These are phyloP conservation scores for Porites lobata DNA, from an alignment of 92 coral and sea anemone species.

Conservation along the genomic window DNA sequence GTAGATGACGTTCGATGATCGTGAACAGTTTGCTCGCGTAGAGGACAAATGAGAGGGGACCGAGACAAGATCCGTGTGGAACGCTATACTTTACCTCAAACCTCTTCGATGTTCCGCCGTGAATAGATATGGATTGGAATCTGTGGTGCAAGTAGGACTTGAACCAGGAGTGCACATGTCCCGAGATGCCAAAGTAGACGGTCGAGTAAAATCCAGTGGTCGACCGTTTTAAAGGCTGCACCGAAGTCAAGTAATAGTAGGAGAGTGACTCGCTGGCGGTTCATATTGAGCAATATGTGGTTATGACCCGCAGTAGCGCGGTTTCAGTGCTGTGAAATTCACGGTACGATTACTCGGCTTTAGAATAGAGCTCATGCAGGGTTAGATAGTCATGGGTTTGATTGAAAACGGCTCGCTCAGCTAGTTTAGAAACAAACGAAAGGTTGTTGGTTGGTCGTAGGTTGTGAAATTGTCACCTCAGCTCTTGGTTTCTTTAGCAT, in stretches of 20 bases:
- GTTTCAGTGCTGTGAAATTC: constrained; percentile 6
- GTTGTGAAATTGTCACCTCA: constrained; percentile 54
- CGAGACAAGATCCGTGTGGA: not conserved
- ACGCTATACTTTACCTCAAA: not conserved
- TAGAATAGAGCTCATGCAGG: constrained; percentile 12
- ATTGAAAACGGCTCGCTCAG: constrained; percentile 29
- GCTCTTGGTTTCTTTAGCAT: constrained; percentile 61
- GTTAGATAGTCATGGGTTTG: constrained; percentile 31
- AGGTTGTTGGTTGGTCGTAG: constrained; percentile 67
- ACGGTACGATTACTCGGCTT: not conserved
- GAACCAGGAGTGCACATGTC: not conserved
- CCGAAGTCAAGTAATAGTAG: not conserved
- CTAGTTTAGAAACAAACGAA: constrained; percentile 50
- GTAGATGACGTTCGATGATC: not conserved
- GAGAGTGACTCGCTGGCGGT: not conserved
- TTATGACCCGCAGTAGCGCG: not conserved
- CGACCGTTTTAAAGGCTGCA: not conserved
- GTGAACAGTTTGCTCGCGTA: not conserved
- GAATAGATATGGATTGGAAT: not conserved
- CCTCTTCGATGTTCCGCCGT: not conserved
- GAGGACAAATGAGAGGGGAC: not conserved
- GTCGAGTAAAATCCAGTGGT: not conserved
- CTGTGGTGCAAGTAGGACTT: not conserved
- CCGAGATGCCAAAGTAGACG: not conserved
- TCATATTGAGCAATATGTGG: not conserved